A percentile compares a stretch with the other conserved stretches of the same genome.
phyloP scores from a whole-genome alignment of 2,113 vertebrate genomes.

The Epinephelus fuscoguttatus region DNA sequence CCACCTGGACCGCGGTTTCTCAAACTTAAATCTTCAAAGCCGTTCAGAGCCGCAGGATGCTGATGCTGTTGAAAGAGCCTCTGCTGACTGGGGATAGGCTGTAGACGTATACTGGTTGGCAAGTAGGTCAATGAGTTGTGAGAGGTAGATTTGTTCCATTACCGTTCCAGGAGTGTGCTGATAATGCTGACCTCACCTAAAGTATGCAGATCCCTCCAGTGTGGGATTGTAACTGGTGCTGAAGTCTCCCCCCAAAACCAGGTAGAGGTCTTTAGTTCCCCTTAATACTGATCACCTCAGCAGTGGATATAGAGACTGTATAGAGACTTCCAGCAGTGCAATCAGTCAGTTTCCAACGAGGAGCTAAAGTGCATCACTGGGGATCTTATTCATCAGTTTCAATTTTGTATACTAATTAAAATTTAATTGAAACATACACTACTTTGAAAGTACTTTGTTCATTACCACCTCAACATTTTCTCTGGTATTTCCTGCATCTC shows the following conservation, averaged over 20 bases:
- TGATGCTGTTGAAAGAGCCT: conserved; percentile 62
- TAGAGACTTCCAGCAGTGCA: conserved; percentile 15
- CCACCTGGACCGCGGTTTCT: conserved; percentile 60
- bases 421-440: not conserved
- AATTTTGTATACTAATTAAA: not conserved
- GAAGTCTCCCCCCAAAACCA: not conserved
- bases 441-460: not conserved
- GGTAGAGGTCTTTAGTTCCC: not conserved
- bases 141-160: conserved; percentile 43
- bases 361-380: conserved; percentile 10
- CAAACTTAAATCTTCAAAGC: conserved; percentile 72
- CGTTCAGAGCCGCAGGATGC: conserved; percentile 57
- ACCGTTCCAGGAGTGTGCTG: conserved; percentile 19
- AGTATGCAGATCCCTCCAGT: conserved; percentile 17
- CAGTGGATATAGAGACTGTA: conserved; percentile 1
- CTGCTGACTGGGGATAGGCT: conserved; percentile 50
- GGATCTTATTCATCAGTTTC: conserved; percentile 3
- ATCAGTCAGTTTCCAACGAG: conserved; percentile 6
- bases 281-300: conserved; percentile 10
- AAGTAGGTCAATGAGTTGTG: conserved; percentile 68
- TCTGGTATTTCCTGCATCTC: not conserved
- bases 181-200: conserved; percentile 29
- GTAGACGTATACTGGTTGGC: conserved; percentile 43
- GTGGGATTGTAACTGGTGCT: conserved; percentile 4
- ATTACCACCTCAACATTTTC: not conserved